Conservation (phyloP, 2,113 vertebrate genomes). For the Sinocyclocheilus grahami region DNA sequence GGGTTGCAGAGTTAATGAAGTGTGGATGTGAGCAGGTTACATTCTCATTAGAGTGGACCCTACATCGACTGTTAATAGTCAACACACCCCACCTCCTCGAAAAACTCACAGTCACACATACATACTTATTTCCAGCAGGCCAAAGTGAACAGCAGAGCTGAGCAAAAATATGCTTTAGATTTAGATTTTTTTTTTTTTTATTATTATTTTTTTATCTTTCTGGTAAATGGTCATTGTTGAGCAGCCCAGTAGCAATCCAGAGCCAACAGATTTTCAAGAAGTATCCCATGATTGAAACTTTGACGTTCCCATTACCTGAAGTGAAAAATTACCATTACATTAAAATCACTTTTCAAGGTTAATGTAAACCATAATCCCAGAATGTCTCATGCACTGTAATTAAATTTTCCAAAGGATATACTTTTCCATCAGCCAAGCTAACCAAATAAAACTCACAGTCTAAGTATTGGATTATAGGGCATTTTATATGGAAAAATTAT, state of each 20-base stretch:
- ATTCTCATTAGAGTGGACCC: constrained; percentile 55
- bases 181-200: not conserved
- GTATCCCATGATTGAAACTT: not conserved
- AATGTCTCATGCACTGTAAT: constrained; percentile 21
- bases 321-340: constrained; percentile 26
- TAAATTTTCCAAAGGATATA: constrained; percentile 19
- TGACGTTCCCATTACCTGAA: constrained; percentile 32
- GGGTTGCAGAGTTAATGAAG: constrained; percentile 60
- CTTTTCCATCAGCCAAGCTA: not conserved
- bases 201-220: not conserved
- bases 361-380: constrained; percentile 34
- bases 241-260: constrained; percentile 20
- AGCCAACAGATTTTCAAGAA: constrained; percentile 9
- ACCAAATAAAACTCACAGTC: not conserved
- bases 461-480: not conserved
- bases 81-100: constrained; percentile 22
- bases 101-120: not conserved
- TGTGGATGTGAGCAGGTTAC: constrained; percentile 54
- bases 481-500: not conserved
- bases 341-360: constrained; percentile 32
- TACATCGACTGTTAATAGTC: constrained; percentile 48
- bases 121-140: constrained; percentile 25
- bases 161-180: not conserved
- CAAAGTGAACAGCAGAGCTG: constrained; percentile 5
- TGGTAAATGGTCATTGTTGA: constrained; percentile 34